phyloP scores from a whole-genome alignment of 2,113 vertebrate genomes.

The Coreoperca whiteheadi region DNA sequence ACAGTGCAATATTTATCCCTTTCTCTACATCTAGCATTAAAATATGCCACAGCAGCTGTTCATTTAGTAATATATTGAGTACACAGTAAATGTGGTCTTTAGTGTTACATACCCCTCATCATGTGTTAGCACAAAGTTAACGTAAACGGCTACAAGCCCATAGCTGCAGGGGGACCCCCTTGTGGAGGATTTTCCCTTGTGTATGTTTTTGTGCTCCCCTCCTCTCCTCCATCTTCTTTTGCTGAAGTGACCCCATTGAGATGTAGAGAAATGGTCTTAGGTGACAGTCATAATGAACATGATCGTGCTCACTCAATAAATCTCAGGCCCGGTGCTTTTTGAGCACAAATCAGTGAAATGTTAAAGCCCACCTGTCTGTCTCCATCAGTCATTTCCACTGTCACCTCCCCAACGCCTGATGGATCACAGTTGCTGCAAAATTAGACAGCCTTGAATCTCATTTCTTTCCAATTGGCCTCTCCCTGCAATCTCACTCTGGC shows the following conservation, averaged over 20 bases:
- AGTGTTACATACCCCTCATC: background rate
- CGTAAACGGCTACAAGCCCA: background rate
- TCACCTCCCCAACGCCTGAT: slow-evolving; percentile 98
- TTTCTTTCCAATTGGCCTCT: slow-evolving; percentile 99
- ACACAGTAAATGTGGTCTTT: background rate
- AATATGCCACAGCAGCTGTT: background rate
- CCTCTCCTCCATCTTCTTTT: slow-evolving; percentile 88
- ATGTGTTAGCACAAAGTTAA: background rate
- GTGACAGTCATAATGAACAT: slow-evolving; percentile 99
- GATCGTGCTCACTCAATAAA: slow-evolving; percentile 99
- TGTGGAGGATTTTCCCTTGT: slow-evolving; percentile 36
- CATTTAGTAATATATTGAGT: background rate
- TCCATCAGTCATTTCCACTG: slow-evolving; percentile 99
- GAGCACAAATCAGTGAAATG: slow-evolving; percentile 99
- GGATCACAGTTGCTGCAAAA: slow-evolving; percentile 99
- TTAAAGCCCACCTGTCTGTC: slow-evolving; percentile 99
- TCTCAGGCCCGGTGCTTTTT: slow-evolving; percentile 97
- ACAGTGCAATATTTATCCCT: background rate
- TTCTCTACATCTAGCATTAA: background rate
- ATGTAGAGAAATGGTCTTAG: slow-evolving; percentile 98
- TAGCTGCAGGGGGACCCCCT: slow-evolving; percentile 19
- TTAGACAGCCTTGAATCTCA: slow-evolving; percentile 99
- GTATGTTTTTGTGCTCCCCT: slow-evolving; percentile 73
- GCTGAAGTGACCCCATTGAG: slow-evolving; percentile 98
- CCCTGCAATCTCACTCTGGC: slow-evolving; percentile 94